These are phyloP conservation scores for Drosophila merina DNA, from an alignment of 2,888 invertebrate species.

Conservation along the genomic window DNA sequence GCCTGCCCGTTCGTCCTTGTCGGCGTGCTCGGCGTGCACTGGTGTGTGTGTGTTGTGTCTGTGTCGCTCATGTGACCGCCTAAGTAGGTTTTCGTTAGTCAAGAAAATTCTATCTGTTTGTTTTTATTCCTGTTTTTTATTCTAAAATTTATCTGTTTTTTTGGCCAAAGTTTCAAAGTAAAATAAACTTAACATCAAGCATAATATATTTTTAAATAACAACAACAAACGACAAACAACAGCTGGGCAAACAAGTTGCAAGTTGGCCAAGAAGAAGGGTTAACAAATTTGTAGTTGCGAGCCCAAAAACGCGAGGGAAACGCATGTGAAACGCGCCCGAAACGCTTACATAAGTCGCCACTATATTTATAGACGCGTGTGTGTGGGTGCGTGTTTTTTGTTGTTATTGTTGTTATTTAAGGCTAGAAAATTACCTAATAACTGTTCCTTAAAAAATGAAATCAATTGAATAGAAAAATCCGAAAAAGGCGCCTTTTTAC, in stretches of 20 bases:
- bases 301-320: slow-evolving; percentile 11
- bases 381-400: slow-evolving; percentile 24
- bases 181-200: neutral
- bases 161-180: neutral
- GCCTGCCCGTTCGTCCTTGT: slow-evolving; percentile 28
- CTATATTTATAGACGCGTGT: slow-evolving; percentile 10
- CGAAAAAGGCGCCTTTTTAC: slow-evolving; percentile 59
- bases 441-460: no score
- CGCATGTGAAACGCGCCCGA: slow-evolving; percentile 59
- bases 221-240: slow-evolving; percentile 32
- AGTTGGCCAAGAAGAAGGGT: neutral
- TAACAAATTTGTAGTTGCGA: slow-evolving; percentile 15
- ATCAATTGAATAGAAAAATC: no score
- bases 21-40: slow-evolving; percentile 9
- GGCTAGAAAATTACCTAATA: slow-evolving; percentile 40
- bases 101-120: slow-evolving; percentile 1
- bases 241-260: slow-evolving; percentile 16
- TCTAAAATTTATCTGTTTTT: neutral
- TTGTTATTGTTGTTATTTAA: slow-evolving; percentile 21
- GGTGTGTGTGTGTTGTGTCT: slow-evolving; percentile 39
- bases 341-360: slow-evolving; percentile 68
- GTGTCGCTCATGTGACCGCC: slow-evolving; percentile 64
- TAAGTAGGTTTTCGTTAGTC: slow-evolving; percentile 29
- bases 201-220: neutral
- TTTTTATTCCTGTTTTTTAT: neutral